Conservation (phyloP, 2,797 vertebrate species). For the Cottoperca gobio region DNA sequence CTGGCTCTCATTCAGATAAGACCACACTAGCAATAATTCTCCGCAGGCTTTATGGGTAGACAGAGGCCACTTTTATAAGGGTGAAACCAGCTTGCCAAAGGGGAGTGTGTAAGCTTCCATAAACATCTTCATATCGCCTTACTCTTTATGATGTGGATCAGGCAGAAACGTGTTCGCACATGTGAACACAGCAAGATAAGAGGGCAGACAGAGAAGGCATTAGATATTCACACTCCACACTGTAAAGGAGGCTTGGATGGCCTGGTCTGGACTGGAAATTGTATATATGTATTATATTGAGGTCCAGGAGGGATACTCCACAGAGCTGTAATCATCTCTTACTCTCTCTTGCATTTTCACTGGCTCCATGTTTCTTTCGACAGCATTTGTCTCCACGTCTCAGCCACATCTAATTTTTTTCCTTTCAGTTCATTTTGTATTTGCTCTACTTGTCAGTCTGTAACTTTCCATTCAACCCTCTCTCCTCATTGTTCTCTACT, state of each 20-base stretch:
- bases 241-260: conserved; percentile 3
- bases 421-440: conserved; percentile 46
- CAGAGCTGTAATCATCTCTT: conserved; percentile 47
- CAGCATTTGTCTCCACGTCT: conserved; percentile 47
- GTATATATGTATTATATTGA: conserved; percentile 25
- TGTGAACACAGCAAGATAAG: conserved; percentile 50
- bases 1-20: conserved; percentile 65
- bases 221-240: conserved; percentile 44
- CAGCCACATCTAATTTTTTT: conserved; percentile 53
- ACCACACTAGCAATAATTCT: conserved; percentile 72
- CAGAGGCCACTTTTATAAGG: conserved; percentile 74
- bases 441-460: conserved; percentile 33
- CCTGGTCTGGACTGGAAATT: conserved; percentile 20
- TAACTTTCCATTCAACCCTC: conserved; percentile 16
- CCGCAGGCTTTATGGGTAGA: conserved; percentile 66
- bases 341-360: conserved; percentile 38
- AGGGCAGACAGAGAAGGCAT: conserved; percentile 23
- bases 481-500: conserved; percentile 6
- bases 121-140: conserved; percentile 78
- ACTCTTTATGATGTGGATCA: conserved; percentile 69
- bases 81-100: conserved; percentile 60
- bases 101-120: conserved; percentile 71
- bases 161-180: conserved; percentile 50
- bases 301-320: conserved; percentile 37
- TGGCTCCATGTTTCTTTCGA: conserved; percentile 49